These are phyloP conservation scores for Neodiprion fabricii DNA, from an alignment of 1,140 invertebrate genomes.

Conservation along the genomic window DNA sequence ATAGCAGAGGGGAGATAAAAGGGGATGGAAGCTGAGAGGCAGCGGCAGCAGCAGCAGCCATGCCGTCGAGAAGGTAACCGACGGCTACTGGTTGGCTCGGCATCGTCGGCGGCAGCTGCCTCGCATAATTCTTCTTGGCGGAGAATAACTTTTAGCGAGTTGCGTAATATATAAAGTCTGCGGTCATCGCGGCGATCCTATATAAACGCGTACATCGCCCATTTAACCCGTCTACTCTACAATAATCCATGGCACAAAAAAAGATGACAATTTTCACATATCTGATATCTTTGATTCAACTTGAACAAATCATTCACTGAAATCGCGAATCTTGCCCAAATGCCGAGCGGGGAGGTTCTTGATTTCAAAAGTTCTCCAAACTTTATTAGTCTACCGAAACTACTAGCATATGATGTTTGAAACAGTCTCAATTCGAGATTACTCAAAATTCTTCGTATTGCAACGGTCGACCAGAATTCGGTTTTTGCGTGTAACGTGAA, in stretches of 20 bases:
- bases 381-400: no score
- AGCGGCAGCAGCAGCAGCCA: background rate
- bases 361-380: no score
- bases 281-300: no score
- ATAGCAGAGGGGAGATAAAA: background rate
- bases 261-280: background rate
- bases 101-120: conserved; percentile 43
- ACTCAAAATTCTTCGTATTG: no score
- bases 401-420: no score
- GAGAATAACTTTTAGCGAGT: conserved; percentile 50
- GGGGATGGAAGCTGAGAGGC: background rate
- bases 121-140: conserved; percentile 50
- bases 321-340: no score
- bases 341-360: no score
- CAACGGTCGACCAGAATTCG: no score
- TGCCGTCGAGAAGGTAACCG: background rate
- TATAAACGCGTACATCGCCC: conserved; percentile 13
- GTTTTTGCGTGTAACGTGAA: no score
- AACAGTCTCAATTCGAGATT: no score
- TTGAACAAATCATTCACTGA: no score
- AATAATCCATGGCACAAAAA: background rate
- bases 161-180: conserved; percentile 33
- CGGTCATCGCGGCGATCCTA: conserved; percentile 12
- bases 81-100: background rate
- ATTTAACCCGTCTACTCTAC: conserved; percentile 9